Evolutionary conservation across 2,113 vertebrate species (phyloP).

Genomic region (Lagenorhynchus albirostris): DNA sequence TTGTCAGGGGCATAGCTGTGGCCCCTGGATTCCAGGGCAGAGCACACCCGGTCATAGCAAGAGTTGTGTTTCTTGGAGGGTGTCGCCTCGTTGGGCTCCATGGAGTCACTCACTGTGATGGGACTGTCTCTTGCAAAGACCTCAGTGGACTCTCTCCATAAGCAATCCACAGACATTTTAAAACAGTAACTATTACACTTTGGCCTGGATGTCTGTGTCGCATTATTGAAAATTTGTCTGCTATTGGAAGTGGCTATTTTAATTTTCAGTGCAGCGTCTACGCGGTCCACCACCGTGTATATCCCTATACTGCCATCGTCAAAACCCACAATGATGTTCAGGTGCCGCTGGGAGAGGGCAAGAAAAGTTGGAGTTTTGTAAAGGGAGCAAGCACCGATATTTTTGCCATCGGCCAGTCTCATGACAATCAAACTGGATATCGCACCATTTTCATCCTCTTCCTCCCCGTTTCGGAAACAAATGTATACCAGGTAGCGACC

Average conservation of each 20-base stretch:
- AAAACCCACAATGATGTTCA: constrained; percentile 97
- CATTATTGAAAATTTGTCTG: constrained; percentile 95
- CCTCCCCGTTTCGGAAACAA: constrained; percentile 92
- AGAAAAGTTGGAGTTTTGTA: constrained; percentile 98
- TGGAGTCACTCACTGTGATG: constrained; percentile 93
- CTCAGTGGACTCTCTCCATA: constrained; percentile 97
- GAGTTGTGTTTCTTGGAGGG: constrained; percentile 95
- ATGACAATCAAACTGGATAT: constrained; percentile 96
- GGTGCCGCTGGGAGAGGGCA: constrained; percentile 94
- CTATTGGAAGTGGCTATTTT: constrained; percentile 99
- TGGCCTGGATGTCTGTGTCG: constrained; percentile 91
- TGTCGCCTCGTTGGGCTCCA: constrained; percentile 90
- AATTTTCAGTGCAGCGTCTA: constrained; percentile 97
- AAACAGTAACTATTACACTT: constrained; percentile 93
- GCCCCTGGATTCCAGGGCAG: constrained; percentile 84
- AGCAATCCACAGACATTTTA: constrained; percentile 94
- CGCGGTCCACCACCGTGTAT: constrained; percentile 97
- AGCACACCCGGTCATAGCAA: constrained; percentile 87
- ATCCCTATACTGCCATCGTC: constrained; percentile 98
- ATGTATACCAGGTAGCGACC: constrained; percentile 98
- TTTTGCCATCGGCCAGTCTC: constrained; percentile 97
- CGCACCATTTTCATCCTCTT: constrained; percentile 93
- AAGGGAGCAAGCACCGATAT: constrained; percentile 97
- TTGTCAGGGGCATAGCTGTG: constrained; percentile 82
- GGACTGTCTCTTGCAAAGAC: constrained; percentile 98